Percentiles rank a stretch among this genome's conserved stretches.
Evolutionary conservation across 2,888 invertebrate genomes (phyloP).

Genomic region (Terebella lapidaria): DNA sequence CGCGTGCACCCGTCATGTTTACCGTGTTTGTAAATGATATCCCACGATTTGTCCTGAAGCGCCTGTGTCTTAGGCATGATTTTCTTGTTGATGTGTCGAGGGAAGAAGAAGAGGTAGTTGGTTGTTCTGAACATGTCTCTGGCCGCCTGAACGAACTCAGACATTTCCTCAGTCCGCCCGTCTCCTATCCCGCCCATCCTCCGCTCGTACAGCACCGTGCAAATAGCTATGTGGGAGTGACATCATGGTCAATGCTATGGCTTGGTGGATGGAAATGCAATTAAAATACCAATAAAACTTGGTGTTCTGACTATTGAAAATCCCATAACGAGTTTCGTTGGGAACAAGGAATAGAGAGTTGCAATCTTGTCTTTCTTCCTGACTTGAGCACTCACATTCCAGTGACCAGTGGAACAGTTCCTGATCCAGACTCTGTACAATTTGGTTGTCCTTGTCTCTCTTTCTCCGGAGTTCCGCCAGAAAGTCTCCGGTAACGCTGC

Average conservation of each 20-base stretch:
- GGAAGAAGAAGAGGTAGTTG: conserved; percentile 9
- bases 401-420: conserved; percentile 8
- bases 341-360: too few relatives aligned
- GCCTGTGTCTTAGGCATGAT: conserved; percentile 12
- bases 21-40: conserved; percentile 9
- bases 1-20: not conserved
- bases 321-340: too few relatives aligned
- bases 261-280: too few relatives aligned
- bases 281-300: too few relatives aligned
- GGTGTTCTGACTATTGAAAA: too few relatives aligned
- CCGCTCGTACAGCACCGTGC: conserved; percentile 21
- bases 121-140: conserved; percentile 18
- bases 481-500: not conserved
- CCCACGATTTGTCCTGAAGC: conserved; percentile 20
- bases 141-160: conserved; percentile 18
- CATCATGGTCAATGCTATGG: too few relatives aligned
- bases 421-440: conserved; percentile 1
- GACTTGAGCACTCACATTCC: not conserved
- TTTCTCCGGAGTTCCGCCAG: not conserved
- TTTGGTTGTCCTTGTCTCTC: not conserved
- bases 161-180: conserved; percentile 9
- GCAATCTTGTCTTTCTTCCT: too few relatives aligned
- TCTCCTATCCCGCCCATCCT: conserved; percentile 20
- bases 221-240: conserved; percentile 23
- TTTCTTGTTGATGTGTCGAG: conserved; percentile 6